A percentile compares a stretch with the other conserved stretches of the same genome.
These are phyloP conservation scores for Enteromius paludinosus DNA, from an alignment of 2,797 vertebrate genomes.

Conservation along the genomic window DNA sequence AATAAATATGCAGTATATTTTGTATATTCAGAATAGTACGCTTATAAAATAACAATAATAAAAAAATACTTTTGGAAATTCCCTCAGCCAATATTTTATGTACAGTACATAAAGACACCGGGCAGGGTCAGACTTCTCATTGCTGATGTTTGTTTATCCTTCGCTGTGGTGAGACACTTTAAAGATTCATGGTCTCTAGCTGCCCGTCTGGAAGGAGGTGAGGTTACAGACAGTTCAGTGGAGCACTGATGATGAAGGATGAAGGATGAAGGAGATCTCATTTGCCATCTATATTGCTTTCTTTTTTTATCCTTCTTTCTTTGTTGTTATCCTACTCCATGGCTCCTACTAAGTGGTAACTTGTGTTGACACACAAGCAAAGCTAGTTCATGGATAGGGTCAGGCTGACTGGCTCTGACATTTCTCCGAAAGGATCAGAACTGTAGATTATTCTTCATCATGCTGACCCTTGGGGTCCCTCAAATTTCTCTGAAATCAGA, in stretches of 20 bases:
- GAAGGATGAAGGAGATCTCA: slow-evolving; percentile 51
- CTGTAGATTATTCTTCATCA: neutral
- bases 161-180: slow-evolving; percentile 27
- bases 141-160: slow-evolving; percentile 28
- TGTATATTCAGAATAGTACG: neutral
- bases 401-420: slow-evolving; percentile 2
- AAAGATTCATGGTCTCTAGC: slow-evolving; percentile 36
- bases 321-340: neutral
- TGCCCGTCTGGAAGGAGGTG: slow-evolving; percentile 26
- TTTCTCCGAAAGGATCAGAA: slow-evolving; percentile 14
- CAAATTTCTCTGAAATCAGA: neutral
- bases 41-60: neutral
- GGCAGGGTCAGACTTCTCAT: neutral
- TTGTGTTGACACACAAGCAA: slow-evolving; percentile 1
- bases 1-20: neutral
- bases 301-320: slow-evolving; percentile 4
- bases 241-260: slow-evolving; percentile 22
- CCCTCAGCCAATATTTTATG: neutral
- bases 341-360: neutral
- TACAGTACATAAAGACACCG: neutral
- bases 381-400: neutral
- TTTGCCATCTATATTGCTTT: slow-evolving; percentile 25
- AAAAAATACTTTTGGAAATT: neutral
- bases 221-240: slow-evolving; percentile 62
- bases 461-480: neutral